A percentile compares a stretch with the other conserved stretches of the same genome.
phyloP scores from a whole-genome alignment of 2,797 vertebrate genomes.

The Oreortyx pictus region DNA sequence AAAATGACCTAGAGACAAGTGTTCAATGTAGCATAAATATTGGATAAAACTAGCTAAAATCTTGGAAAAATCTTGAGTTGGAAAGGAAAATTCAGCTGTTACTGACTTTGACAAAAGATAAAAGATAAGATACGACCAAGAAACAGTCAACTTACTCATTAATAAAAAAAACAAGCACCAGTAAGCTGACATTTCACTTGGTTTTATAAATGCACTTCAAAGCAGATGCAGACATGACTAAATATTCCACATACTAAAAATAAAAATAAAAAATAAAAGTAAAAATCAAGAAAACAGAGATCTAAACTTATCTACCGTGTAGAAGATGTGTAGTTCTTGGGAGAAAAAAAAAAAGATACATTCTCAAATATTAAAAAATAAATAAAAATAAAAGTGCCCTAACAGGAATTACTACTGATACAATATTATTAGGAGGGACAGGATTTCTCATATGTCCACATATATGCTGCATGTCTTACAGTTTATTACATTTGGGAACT shows the following conservation, averaged over 20 bases:
- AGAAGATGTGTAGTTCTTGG: not conserved
- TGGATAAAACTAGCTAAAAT: not conserved
- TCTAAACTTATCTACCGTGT: not conserved
- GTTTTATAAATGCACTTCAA: not conserved
- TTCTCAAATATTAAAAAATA: not conserved
- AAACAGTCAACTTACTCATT: not conserved
- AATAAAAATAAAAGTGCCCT: not conserved
- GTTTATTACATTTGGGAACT: not conserved
- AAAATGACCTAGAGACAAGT: not conserved
- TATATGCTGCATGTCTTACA: fast-evolving
- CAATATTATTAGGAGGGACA: not conserved
- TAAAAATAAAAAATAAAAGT: not conserved
- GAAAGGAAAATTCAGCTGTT: not conserved
- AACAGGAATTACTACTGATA: not conserved
- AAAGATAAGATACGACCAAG: not conserved
- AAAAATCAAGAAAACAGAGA: not conserved
- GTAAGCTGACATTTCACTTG: not conserved
- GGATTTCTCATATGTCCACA: not conserved
- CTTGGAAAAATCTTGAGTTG: not conserved
- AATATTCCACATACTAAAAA: not conserved
- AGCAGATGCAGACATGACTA: not conserved
- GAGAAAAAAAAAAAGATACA: not conserved
- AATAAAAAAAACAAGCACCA: not conserved
- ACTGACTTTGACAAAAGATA: not conserved
- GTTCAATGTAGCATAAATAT: not conserved